A percentile compares a stretch with the other conserved stretches of the same genome.
Conservation (phyloP, 2,113 vertebrate genomes). For the Hemicordylus capensis region DNA sequence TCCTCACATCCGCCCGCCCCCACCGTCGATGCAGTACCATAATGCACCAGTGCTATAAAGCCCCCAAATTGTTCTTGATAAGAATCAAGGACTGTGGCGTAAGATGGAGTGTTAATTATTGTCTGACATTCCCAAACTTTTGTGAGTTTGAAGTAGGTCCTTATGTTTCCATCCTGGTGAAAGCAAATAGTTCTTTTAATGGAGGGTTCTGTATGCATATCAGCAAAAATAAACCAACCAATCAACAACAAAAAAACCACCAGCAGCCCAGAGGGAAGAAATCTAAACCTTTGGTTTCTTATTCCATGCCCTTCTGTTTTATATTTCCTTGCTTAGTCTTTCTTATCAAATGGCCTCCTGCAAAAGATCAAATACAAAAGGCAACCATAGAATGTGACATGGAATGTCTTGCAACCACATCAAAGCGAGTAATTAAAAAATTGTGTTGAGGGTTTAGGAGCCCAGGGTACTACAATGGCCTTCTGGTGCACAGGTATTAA, state of each 20-base stretch:
- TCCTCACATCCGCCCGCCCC: constrained; percentile 8
- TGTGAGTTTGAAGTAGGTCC: constrained; percentile 7
- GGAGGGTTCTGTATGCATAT: not conserved
- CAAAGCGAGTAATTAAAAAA: constrained; percentile 21
- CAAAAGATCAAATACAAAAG: constrained; percentile 25
- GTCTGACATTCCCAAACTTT: constrained; percentile 9
- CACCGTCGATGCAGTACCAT: not conserved
- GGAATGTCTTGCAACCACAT: constrained; percentile 18
- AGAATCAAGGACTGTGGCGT: not conserved
- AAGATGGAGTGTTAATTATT: constrained; percentile 14
- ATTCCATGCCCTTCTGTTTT: constrained; percentile 19
- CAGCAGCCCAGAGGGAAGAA: not conserved
- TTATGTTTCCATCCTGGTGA: constrained; percentile 10
- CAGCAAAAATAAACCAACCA: not conserved
- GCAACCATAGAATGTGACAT: constrained; percentile 17
- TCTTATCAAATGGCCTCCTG: constrained; percentile 31
- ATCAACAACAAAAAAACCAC: too few species aligned
- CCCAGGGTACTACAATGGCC: constrained; percentile 11
- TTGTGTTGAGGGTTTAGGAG: constrained; percentile 13
- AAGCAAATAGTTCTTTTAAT: constrained; percentile 15
- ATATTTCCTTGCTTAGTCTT: constrained; percentile 13
- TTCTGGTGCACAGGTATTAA: not conserved
- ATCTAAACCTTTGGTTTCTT: constrained; percentile 18
- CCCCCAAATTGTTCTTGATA: constrained; percentile 9
- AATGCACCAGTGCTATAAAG: not conserved